Conservation (phyloP, 2,113 vertebrate species). For the Grallaria varia region DNA sequence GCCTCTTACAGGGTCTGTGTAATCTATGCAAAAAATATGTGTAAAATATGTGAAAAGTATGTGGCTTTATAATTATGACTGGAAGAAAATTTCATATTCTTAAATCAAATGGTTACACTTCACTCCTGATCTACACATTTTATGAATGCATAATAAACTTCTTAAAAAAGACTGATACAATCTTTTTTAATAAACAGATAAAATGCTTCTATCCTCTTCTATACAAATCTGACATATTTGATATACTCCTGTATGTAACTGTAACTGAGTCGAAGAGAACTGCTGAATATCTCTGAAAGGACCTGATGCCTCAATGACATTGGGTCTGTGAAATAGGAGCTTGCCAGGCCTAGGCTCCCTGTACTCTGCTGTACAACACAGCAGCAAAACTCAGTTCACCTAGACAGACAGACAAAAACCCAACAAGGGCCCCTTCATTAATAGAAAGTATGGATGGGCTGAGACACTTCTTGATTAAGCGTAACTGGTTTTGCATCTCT, state of each 20-base stretch:
- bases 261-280: not conserved
- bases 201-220: not conserved
- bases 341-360: not conserved
- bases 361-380: not conserved
- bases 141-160: not conserved
- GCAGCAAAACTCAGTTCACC: not conserved
- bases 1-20: fast-evolving
- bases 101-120: not conserved
- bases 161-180: not conserved
- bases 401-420: not conserved
- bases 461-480: not conserved
- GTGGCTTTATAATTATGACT: not conserved
- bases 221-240: not conserved
- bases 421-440: fast-evolving
- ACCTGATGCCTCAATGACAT: not conserved
- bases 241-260: not conserved
- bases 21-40: too few species aligned
- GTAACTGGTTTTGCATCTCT: not conserved
- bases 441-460: not conserved
- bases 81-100: not conserved
- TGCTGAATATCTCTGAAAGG: not conserved
- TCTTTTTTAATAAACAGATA: not conserved
- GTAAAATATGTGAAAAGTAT: not conserved
- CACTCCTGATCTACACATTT: not conserved
- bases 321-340: not conserved